Evolutionary conservation across 2,113 vertebrate genomes (phyloP), one percentile per base, ranked within the genome.

Genomic region (Calypte anna): DNA sequence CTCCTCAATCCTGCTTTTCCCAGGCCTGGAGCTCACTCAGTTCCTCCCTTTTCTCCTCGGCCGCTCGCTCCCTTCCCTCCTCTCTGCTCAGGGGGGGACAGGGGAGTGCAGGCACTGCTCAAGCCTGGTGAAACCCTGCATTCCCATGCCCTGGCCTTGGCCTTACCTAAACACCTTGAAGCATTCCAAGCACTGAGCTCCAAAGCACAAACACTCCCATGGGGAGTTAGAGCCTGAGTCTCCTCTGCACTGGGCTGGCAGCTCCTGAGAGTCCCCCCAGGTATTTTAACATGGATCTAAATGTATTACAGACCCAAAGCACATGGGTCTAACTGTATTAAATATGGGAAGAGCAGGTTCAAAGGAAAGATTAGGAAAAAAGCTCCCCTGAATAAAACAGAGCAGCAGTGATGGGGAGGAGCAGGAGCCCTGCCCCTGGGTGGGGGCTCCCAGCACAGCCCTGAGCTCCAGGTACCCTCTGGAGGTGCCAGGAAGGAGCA

Each of bases 71-170:
- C 64, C 58, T 58, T 94, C 86, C 67, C 77, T 48, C 43, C 84
- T 33, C 76, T 64, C 57, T 5, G 3, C 82, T 90, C 25, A 83
- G 91, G 2, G 3, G 80, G 80, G 86, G 80, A 66, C 86, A 66
- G 40, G 63, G 89, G 75, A 91, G 79, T 28, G 77, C 74, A 86
- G 79, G 66, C 40, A 12, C 11, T 82, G 61, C 88, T 50, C 61
- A 93, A 73, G 69, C 63, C 69, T 77, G 43, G 50, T 79, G n/a
- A 91, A 63, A 64, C 68, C 50, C 64, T 28, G 27, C 10, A 4
- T 96, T 96, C 93, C 95, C 95, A 94, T 95, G 95, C 94, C 92
- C 95, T 90, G 91, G 76, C 94, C 95, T 96, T 96, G 96, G 88
- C 96, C 94, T 94, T 95, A 66, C 82, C 68, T 53, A 75, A 92